Base-by-base conservation (phyloP, 2,888 invertebrate genomes). In the Agapetus fuscipes region DNA sequence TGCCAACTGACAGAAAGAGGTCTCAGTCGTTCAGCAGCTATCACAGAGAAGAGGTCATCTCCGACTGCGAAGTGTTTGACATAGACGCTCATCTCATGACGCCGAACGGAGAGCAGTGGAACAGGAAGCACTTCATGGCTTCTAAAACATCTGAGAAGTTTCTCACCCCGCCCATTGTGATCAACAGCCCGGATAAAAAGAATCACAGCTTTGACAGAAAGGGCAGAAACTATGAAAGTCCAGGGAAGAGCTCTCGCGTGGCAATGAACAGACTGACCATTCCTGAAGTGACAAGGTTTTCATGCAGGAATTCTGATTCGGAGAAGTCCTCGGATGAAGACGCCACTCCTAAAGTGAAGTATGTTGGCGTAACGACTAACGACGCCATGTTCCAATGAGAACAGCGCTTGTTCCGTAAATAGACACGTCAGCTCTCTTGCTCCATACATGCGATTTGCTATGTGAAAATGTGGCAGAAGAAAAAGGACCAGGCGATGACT, bases 51-150 rank as follows among this genome's bases (percentile, higher is more conserved):
- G 9, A 20, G 4, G 20, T 20, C 5, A 20, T 20, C 4, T 31
- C 34, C 4, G 40, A 41, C 17, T 32, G 17, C 12, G 46, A 46
- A 26, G 41, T 39, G 32, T 27, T 41, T 9, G 43, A 47, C 31
- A 33, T 47, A 10, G 44, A 47, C 24, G 7, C 12, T 3, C 41
- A 44, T 20, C 28, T 47, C 3, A 20, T 34, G 12, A 47, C 43
- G 16, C 47, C 47, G 7, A 41, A 44, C 17, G 43, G 44, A 16
- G 47, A 47, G 28, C 47, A 47, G 17, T 47, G 41, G 41, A 40
- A 44, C 17, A 17, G 39, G 17, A 44, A 47, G 26, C 44, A 47
- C 28, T 47, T 43, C 34, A 34, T 17, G 12, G 12, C 41, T 4
- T 24, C 27, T 5, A 31, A 37, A 14, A 39, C 13, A 16, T 27